phyloP scores from a whole-genome alignment of 1,140 invertebrate species.

The Drosophila navojoa region DNA sequence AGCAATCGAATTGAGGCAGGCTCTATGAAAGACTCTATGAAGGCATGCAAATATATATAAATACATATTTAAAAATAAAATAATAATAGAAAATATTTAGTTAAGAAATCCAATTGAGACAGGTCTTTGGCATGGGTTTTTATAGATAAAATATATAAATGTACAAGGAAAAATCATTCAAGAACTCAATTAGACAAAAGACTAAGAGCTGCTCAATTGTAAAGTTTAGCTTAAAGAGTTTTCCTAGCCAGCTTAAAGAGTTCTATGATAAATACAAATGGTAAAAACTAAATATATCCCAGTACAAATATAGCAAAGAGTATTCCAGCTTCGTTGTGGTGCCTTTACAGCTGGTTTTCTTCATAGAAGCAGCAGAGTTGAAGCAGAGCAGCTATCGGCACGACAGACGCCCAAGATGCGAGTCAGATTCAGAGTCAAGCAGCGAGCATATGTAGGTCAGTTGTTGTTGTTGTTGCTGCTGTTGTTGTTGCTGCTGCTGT shows the following conservation, averaged over 20 bases:
- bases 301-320: not conserved
- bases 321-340: slow-evolving; percentile 10
- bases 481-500: slow-evolving; percentile 6
- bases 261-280: too few species aligned
- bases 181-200: not conserved
- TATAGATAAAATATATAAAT: too few species aligned
- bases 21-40: too few species aligned
- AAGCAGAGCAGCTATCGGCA: slow-evolving; percentile 43
- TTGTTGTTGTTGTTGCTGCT: slow-evolving; percentile 24
- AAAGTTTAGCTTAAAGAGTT: too few species aligned
- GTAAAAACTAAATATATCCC: too few species aligned
- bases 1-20: not conserved
- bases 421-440: slow-evolving; percentile 56
- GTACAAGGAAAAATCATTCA: too few species aligned
- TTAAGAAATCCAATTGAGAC: not conserved
- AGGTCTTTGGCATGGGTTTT: too few species aligned
- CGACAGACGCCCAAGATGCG: slow-evolving; percentile 51
- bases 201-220: too few species aligned
- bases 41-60: too few species aligned
- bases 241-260: too few species aligned
- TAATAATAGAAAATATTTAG: not conserved
- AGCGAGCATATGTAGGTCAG: slow-evolving; percentile 71
- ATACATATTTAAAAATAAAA: too few species aligned
- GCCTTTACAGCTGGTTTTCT: slow-evolving; percentile 17
- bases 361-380: slow-evolving; percentile 8